phyloP scores from a whole-genome alignment of 1,140 invertebrate genomes.

The Carposina sasakii region DNA sequence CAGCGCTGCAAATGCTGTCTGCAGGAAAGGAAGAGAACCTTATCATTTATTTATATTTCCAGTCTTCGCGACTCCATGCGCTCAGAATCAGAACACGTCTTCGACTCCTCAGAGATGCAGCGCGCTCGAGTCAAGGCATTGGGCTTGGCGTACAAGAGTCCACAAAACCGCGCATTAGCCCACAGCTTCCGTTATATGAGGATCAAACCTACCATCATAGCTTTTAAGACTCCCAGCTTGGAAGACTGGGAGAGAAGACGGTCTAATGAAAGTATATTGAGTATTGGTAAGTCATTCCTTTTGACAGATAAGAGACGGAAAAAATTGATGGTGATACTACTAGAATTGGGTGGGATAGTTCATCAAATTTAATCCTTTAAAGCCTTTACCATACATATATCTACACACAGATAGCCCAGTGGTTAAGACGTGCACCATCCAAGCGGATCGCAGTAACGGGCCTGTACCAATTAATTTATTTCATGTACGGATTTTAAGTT shows the following conservation, averaged over 20 bases:
- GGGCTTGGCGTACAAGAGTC: slow-evolving; percentile 80
- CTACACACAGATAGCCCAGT: too few species aligned
- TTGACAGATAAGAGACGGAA: too few species aligned
- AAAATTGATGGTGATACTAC: too few species aligned
- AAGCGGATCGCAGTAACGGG: too few species aligned
- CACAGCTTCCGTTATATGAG: slow-evolving; percentile 90
- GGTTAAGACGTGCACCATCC: too few species aligned
- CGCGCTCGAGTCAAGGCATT: slow-evolving; percentile 77
- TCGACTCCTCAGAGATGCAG: slow-evolving; percentile 79
- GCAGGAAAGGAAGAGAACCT: too few species aligned
- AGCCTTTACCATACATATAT: too few species aligned
- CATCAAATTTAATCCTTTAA: too few species aligned
- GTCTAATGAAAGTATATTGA: slow-evolving; percentile 71
- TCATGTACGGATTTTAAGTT: too few species aligned
- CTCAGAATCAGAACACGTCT: slow-evolving; percentile 85
- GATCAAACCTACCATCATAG: slow-evolving; percentile 89
- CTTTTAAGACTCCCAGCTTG: slow-evolving; percentile 84
- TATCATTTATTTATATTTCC: slow-evolving; percentile 23
- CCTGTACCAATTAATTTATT: too few species aligned
- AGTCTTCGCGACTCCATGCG: slow-evolving; percentile 81
- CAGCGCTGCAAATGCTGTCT: too few species aligned
- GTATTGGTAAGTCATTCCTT: slow-evolving; percentile 61
- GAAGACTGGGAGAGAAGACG: slow-evolving; percentile 77
- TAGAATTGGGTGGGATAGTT: too few species aligned
- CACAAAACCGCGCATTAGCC: slow-evolving; percentile 83